Conservation (phyloP, 1,140 invertebrate species). For the Lethrus apterus region DNA sequence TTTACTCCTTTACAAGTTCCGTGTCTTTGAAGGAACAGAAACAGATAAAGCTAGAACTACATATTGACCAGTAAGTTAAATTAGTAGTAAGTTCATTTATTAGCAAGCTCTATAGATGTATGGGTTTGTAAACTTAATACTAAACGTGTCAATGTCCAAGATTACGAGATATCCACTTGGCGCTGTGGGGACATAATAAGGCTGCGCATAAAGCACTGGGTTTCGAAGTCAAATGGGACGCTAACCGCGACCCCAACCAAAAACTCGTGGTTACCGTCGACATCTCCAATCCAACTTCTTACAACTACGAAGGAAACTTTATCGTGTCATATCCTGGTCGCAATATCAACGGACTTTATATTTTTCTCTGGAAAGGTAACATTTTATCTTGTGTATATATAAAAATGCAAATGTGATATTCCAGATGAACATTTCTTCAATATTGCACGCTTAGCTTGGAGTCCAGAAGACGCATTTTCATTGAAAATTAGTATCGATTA, state of each 20-base stretch:
- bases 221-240: conserved; percentile 71
- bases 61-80: conserved; percentile 67
- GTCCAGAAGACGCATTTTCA: conserved; percentile 45
- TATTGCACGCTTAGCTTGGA: conserved; percentile 48
- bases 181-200: conserved; percentile 50
- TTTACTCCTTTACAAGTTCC: conserved; percentile 50
- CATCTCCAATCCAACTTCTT: conserved; percentile 42
- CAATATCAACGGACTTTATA: conserved; percentile 55
- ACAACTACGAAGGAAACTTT: conserved; percentile 54
- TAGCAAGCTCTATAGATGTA: no score
- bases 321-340: conserved; percentile 65
- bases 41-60: conserved; percentile 50
- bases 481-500: conserved; percentile 46
- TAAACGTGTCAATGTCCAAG: conserved; percentile 37
- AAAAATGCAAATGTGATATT: conserved; percentile 3
- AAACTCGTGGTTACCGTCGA: conserved; percentile 53
- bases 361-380: conserved; percentile 47
- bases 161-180: conserved; percentile 63
- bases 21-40: conserved; percentile 37
- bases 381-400: background rate
- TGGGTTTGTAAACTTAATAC: no score
- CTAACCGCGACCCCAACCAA: conserved; percentile 68
- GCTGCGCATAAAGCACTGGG: conserved; percentile 53
- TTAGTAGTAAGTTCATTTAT: no score
- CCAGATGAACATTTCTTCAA: conserved; percentile 27